phyloP scores from a whole-genome alignment of 1,140 invertebrate species.

The Octopus bimaculoides region DNA sequence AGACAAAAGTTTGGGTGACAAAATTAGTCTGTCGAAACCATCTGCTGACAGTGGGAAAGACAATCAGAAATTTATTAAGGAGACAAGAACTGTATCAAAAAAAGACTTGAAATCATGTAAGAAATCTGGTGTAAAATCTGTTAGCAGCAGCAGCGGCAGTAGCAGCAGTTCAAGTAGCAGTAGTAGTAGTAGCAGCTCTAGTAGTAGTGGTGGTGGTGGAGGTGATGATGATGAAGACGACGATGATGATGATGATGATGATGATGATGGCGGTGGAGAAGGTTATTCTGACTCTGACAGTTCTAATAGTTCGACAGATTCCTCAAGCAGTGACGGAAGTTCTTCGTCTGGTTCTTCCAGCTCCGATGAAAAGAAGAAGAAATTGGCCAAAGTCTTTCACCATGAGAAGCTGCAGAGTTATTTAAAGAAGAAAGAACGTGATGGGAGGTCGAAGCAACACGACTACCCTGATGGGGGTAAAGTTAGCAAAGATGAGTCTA shows the following conservation, averaged over 20 bases:
- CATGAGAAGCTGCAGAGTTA: not conserved
- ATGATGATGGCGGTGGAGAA: not conserved
- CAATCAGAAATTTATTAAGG: not conserved
- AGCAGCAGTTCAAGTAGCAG: conserved; percentile 18
- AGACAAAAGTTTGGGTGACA: conserved; percentile 17
- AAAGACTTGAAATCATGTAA: not conserved
- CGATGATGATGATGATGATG: not conserved
- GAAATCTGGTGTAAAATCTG: not conserved
- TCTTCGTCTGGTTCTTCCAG: not conserved
- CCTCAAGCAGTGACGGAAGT: not conserved
- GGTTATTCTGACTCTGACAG: not conserved
- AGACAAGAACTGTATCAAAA: not conserved
- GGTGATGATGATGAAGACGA: not conserved
- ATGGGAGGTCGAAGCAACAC: conserved; percentile 2
- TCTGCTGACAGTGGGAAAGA: not conserved
- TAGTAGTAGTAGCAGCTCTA: conserved; percentile 12
- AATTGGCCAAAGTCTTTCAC: not conserved
- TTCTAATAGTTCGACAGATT: conserved; percentile 15
- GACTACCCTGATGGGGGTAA: conserved; percentile 12
- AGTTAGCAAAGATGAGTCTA: not conserved
- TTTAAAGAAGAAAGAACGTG: not conserved
- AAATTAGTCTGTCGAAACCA: conserved; percentile 9
- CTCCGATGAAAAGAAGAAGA: not conserved
- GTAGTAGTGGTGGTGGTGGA: not conserved
- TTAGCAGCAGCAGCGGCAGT: not conserved